phyloP scores from a whole-genome alignment of 2,113 vertebrate genomes.

The Alces alces region DNA sequence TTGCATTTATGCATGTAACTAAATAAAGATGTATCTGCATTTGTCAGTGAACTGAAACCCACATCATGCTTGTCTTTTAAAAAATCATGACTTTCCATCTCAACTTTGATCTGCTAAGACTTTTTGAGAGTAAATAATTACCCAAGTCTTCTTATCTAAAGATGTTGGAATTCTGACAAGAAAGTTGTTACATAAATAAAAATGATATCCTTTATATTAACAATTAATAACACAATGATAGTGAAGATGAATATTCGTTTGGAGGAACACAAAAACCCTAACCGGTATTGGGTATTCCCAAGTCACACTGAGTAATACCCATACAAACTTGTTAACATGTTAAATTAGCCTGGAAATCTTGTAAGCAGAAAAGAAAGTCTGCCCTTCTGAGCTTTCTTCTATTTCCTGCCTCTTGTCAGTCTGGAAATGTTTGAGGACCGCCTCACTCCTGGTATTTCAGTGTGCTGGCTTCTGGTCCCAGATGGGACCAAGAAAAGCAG shows the following conservation, averaged over 20 bases:
- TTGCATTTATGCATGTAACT: constrained; percentile 72
- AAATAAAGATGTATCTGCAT: constrained; percentile 68
- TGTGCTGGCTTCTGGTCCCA: constrained; percentile 68
- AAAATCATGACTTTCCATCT: background rate
- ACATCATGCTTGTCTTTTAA: background rate
- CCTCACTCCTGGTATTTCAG: constrained; percentile 69
- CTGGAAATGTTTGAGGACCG: constrained; percentile 52
- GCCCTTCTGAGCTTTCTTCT: constrained; percentile 53
- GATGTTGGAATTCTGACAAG: background rate
- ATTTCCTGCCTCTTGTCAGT: constrained; percentile 59
- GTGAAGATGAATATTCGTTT: background rate
- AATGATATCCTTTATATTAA: background rate
- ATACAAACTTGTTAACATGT: constrained; percentile 8
- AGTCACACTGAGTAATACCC: background rate
- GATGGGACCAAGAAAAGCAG: constrained; percentile 73
- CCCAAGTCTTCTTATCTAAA: background rate
- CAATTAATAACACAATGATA: background rate
- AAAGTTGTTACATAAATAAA: background rate
- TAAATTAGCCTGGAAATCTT: constrained; percentile 42
- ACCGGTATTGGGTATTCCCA: background rate
- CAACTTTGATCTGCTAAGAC: background rate
- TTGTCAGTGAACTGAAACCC: constrained; percentile 56
- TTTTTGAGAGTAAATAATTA: background rate
- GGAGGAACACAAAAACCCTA: background rate
- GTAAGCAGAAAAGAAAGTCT: constrained; percentile 33